Percentiles rank a stretch among this genome's conserved stretches.
Evolutionary conservation across 2,888 invertebrate genomes (phyloP).

Genomic region (Xylophagus ater): DNA sequence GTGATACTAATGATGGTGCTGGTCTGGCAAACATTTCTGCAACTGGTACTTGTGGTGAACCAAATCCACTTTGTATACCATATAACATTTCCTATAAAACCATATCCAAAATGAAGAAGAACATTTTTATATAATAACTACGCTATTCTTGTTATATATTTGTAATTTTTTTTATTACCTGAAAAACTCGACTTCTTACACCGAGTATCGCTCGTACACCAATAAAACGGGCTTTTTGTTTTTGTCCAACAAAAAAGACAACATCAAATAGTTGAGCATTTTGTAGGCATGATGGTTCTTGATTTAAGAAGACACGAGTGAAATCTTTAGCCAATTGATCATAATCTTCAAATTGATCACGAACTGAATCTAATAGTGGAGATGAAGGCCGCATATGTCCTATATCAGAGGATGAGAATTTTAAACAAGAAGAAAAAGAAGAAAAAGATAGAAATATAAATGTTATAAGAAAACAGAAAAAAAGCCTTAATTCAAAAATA

Average conservation of each 20-base stretch:
- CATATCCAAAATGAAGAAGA: constrained; percentile 1
- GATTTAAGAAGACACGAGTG: constrained; percentile 76
- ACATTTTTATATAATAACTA: background rate
- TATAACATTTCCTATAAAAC: constrained; percentile 76
- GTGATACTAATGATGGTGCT: constrained; percentile 74
- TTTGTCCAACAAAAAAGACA: constrained; percentile 81
- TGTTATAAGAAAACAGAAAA: too few species aligned
- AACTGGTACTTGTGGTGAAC: constrained; percentile 85
- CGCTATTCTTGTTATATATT: background rate
- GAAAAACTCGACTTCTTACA: constrained; percentile 68
- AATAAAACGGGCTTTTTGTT: constrained; percentile 81
- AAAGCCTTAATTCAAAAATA: too few species aligned
- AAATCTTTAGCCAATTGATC: constrained; percentile 90
- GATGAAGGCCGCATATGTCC: constrained; percentile 88
- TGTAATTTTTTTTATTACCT: constrained; percentile 22
- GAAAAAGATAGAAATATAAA: too few species aligned
- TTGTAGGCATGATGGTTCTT: constrained; percentile 61
- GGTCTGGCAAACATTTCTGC: constrained; percentile 78
- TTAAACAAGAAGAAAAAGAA: too few species aligned
- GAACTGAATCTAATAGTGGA: constrained; percentile 80
- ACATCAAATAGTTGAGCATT: constrained; percentile 84
- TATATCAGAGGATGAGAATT: too few species aligned
- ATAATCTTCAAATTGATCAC: constrained; percentile 90
- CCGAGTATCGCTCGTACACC: constrained; percentile 86
- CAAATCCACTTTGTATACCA: constrained; percentile 87